A percentile compares a stretch with the other conserved stretches of the same genome.
These are phyloP conservation scores for Horisme vitalbata DNA, from an alignment of 2,888 invertebrate species.

Conservation along the genomic window DNA sequence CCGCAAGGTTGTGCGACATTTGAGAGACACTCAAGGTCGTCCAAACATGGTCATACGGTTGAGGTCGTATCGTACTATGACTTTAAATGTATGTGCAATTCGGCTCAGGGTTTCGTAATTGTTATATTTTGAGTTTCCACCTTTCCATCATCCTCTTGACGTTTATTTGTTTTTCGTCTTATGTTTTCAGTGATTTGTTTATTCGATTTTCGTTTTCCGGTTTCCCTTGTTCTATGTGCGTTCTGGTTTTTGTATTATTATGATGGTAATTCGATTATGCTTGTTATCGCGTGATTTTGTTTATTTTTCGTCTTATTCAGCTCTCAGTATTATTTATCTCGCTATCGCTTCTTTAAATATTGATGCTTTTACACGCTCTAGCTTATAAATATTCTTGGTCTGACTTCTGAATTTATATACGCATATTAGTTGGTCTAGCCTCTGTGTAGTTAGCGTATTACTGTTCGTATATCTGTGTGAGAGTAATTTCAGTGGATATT, in stretches of 20 bases:
- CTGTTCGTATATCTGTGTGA: constrained; percentile 35
- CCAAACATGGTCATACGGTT: constrained; percentile 30
- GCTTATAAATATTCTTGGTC: constrained; percentile 23
- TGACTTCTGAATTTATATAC: constrained; percentile 34
- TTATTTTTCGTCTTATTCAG: constrained; percentile 5
- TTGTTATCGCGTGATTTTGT: constrained; percentile 21
- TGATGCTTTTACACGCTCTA: constrained; percentile 7
- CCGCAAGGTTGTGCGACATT: constrained; percentile 22
- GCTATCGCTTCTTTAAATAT: constrained; percentile 11
- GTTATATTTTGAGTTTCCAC: constrained; percentile 33
- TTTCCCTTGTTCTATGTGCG: constrained; percentile 14
- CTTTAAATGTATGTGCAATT: constrained; percentile 23
- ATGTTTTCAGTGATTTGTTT: constrained; percentile 18
- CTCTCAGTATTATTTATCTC: constrained; percentile 1
- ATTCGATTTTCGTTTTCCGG: constrained; percentile 18
- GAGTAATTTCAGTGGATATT: constrained; percentile 35
- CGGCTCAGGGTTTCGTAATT: constrained; percentile 27
- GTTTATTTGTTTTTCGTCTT: constrained; percentile 16
- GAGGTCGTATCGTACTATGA: constrained; percentile 21
- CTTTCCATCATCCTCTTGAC: constrained; percentile 14
- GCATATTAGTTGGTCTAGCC: constrained; percentile 35
- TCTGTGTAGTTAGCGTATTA: constrained; percentile 37
- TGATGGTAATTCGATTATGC: constrained; percentile 16
- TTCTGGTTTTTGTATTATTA: constrained; percentile 7
- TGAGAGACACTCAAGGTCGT: constrained; percentile 26